Base-by-base conservation (phyloP, 2,113 vertebrate genomes). In the Rhea americana region DNA sequence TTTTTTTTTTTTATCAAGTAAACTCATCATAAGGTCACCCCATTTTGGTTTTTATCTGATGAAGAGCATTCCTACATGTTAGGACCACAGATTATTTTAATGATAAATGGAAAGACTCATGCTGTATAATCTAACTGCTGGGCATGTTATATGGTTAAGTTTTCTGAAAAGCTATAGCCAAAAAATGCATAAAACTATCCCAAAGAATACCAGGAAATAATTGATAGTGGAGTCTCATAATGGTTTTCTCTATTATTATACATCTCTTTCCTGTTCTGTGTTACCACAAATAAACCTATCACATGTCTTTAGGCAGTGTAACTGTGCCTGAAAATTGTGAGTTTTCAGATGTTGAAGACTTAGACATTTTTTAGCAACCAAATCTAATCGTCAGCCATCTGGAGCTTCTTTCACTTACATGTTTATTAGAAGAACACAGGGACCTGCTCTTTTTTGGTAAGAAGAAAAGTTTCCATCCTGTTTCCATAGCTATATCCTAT, bases 351-450 rank as follows among this genome's bases (percentile, higher is more conserved):
- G n/a, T 77, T 71, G 92, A 80, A 88, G 71, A 53, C 62, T 93
- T 76, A 91, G 56, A 83, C 4, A 13, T 19, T n/a, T 82, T 88
- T 94, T 89, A 81, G 50, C 71, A 94, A 89, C 48, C 78, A 93
- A 93, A 94, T 94, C 80, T 92, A 94, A 82, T 92, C 51, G 90
- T 72, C 65, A 93, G 50, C 81, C 65, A 82, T 84, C 87, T 97
- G 93, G 58, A 94, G 25, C 67, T 70, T 92, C 84, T 73, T 92
- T 92, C 43, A 89, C 25, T 85, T 74, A 32, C 32, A 66, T 9
- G 24, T 77, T 25, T 83, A 87, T 82, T 66, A 90, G 55, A 82
- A 81, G 76, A 95, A 66, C 13, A 89, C 48, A 56, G 50, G 58
- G 19, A 79, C 7, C 19, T 71, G 32, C 15, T 72, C 2, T 70